Base-by-base conservation (phyloP, 92 coral and sea anemone genomes). In the Epizoanthus fatuus region DNA sequence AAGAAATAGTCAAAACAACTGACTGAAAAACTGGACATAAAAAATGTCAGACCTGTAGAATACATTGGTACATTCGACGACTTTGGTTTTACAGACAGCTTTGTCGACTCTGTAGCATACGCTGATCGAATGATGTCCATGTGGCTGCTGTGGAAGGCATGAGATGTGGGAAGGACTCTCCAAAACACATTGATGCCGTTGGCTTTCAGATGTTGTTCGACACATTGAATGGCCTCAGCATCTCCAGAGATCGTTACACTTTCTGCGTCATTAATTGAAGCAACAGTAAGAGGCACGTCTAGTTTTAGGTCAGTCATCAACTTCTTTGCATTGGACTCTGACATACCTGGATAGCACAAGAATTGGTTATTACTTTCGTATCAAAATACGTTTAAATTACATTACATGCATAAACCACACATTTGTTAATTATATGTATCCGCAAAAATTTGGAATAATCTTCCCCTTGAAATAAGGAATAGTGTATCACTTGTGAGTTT, bases 121-220 rank as follows among this genome's bases (percentile, higher is more conserved):
- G 84, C 29, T 39, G 60, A 62, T 81, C 90, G 88, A 52, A 95
- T 88, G 47, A 69, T n/a, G 38, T 93, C 97, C 92, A 95, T 95
- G 38, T 95, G 91, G 13, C 17, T 35, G 86, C 98, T 95, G 87
- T 95, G 98, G 57, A 93, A 95, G 22, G 98, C 98, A 5, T 93
- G 95, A 4, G 92, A 65, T 29, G 96, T 95, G 47, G 71, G 80
- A 35, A 95, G 90, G 19, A 60, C 72, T 63, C 83, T 88, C 95
- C 96, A 91, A 74, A 93, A 95, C 11, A 87, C 86, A 4, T 79
- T 83, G 39, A 51, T 44, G 29, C 55, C 76, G 45, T 86, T 76
- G 7, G 62, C 17, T 3, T 72, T 59, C 29, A 95, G 37, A 56
- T 95, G 82, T 8, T 80, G 68, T 56, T 95, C 93, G 20, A 95